Base-by-base conservation (phyloP, 2,797 vertebrate species). In the Xiphorhynchus erythropygius region DNA sequence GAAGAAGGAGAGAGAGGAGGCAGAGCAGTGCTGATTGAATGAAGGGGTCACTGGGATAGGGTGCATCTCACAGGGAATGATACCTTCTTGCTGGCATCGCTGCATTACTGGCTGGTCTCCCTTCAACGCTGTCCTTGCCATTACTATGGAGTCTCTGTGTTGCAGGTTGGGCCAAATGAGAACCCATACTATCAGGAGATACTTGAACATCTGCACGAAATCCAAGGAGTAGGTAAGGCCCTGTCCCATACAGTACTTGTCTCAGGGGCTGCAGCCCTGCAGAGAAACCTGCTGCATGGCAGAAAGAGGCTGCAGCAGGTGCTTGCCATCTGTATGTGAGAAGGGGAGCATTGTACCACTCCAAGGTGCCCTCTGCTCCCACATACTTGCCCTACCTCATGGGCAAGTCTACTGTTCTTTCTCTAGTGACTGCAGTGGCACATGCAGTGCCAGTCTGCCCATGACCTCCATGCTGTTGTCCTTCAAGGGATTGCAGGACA, bases 101-200 rank as follows among this genome's bases (percentile, higher is more conserved):
- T 52, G 39, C 33, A 10, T 19, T 41, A 44, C 32, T 0, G 0
- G 4, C 30, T 8, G 11, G n/a, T 68, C 24, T 80, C n/a, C 2
- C 1, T 55, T 79, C 2, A 2, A 13, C 9, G 2, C 8, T 46
- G 14, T 18, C 23, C 25, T 76, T 30, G 46, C 21, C 22, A 10
- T 65, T 59, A 42, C 55, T 4, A 0, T 50, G 35, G 22, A 6
- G 11, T 87, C 8, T 91, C 64, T 94, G 32, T 87, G 10, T 92
- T 94, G 64, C 91, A 99, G 98, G 98, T 98, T 49, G 98, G 98
- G 37, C 96, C 98, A 5, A 97, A 97, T 52, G 98, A 98, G 88
- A 98, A 99, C 56, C 92, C 96, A 3, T 97, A 98, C 75, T 99
- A 98, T 70, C 97, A 98, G 41, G 97, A 98, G 81, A 96, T 99